Base-by-base conservation (phyloP, 2,113 vertebrate species). In the Gallinago paraguaiae region DNA sequence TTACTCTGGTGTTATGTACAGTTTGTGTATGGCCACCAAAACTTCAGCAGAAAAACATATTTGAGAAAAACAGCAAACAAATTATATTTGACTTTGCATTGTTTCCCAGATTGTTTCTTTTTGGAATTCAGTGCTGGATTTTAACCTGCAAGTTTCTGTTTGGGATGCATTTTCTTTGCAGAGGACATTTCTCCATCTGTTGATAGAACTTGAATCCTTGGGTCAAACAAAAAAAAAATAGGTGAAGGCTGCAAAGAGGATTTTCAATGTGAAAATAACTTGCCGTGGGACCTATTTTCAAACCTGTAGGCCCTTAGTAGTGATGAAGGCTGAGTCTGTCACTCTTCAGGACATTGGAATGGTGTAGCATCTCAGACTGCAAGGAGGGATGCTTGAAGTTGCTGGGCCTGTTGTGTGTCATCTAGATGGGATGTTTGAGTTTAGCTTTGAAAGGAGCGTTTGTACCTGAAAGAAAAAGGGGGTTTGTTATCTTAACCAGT, bases 151-250 rank as follows among this genome's bases (percentile, higher is more conserved):
- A 7, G 25, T 75, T 90, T 68, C 46, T 93, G 10, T 61, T 78
- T n/a, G 35, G 46, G 10, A 51, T 88, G 13, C 13, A 7, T 88
- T 67, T 86, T 74, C 39, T 50, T 53, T 37, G n/a, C 30, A 54
- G 30, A 28, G 45, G 0, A 0, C 2, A 0, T 67, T 77, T 90
- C 50, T 70, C 28, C 5, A 13, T 9, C 2, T 67, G 35, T 69
- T 85, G 35, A 13, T 79, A 77, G 50, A 27, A 31, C 45, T 60
- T 51, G 46, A 83, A 64, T 78, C 6, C 1, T 11, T 51, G 59
- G 31, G 60, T 43, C 57, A 74, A 74, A 69, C 11, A 54, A 54
- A 14, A 51, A 50, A 22, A 13, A 76, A 72, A 48, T 15, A 46
- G 39, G 19, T 82, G 22, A 71, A 76, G 41, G 43, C n/a, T 31